Evolutionary conservation across 2,888 invertebrate genomes (phyloP).

Genomic region (Drosophila subsilvestris): DNA sequence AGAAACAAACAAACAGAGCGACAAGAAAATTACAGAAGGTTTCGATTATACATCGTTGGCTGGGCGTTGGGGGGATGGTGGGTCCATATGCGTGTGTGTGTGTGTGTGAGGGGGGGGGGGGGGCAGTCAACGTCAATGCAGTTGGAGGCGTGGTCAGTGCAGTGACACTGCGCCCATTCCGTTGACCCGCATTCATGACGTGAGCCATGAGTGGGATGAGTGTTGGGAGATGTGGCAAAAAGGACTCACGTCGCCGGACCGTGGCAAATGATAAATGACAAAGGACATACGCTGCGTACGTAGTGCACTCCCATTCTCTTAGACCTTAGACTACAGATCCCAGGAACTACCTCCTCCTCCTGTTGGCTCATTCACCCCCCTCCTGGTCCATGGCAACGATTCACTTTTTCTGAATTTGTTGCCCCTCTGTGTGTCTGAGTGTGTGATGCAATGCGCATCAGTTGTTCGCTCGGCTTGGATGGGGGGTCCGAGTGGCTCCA

Average conservation of each 20-base stretch:
- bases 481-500: background rate
- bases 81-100: conserved; percentile 1
- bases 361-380: background rate
- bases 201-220: background rate
- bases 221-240: conserved; percentile 32
- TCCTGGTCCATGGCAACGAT: background rate
- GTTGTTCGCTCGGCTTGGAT: background rate
- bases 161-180: conserved; percentile 69
- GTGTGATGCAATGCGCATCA: conserved; percentile 9
- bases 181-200: conserved; percentile 61
- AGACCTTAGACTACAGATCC: background rate
- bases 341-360: background rate
- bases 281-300: conserved; percentile 63
- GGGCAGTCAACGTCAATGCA: background rate
- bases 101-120: too few relatives aligned
- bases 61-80: background rate
- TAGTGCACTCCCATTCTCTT: conserved; percentile 1
- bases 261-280: conserved; percentile 75
- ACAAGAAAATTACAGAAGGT: conserved; percentile 73
- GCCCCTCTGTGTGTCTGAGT: background rate
- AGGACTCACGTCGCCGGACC: conserved; percentile 63
- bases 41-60: conserved; percentile 69
- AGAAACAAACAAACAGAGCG: conserved; percentile 40
- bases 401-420: background rate
- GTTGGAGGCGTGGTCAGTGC: conserved; percentile 51